Base-by-base conservation (phyloP, 2,888 invertebrate species). In the Rambutsinella grinnellia region DNA sequence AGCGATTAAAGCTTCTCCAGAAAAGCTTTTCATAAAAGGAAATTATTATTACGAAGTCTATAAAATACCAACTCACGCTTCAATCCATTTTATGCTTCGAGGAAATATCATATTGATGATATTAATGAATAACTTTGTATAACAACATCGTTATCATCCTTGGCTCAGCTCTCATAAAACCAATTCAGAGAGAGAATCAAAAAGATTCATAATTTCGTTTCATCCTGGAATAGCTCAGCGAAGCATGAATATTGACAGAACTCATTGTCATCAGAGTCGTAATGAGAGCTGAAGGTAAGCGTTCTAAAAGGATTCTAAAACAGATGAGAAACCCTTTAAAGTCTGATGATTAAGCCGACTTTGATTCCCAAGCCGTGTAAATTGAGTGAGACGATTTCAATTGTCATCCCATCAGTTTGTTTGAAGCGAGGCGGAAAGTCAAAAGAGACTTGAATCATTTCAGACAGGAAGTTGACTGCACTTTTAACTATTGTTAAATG, bases 341-440 rank as follows among this genome's bases (percentile, higher is more conserved):
- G n/a, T n/a, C n/a, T n/a, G n/a, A n/a, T n/a, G 70, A 62, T 70
- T 70, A 53, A 62, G 26, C 28, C 56, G 51, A 61, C 69, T 69
- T 69, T 70, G 70, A 70, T 70, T 70, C 28, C 61, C 53, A 70
- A n/a, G n/a, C n/a, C n/a, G n/a, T n/a, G n/a, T n/a, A n/a, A n/a
- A 36, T 8, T 36, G 36, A 36, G 6, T 5, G 36, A 13, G 13
- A 13, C 36, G 36, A 36, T 36, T 36, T 36, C 36, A 36, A 13
- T 36, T 36, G 36, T 36, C 36, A 36, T 36, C 36, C 36, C 5
- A 36, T 36, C 36, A 5, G 13, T 8, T 8, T 36, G 36, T 36
- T 13, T 36, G 36, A 8, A 13, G 13, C 36, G 13, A 36, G 13
- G 36, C 5, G 36, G 36, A 36, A 36, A 36, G 36, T 5, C 5